Percentiles rank a stretch among this genome's conserved stretches.
These are phyloP conservation scores for Lepus oiostolus DNA, from an alignment of 2,797 vertebrate species.

Conservation along the genomic window DNA sequence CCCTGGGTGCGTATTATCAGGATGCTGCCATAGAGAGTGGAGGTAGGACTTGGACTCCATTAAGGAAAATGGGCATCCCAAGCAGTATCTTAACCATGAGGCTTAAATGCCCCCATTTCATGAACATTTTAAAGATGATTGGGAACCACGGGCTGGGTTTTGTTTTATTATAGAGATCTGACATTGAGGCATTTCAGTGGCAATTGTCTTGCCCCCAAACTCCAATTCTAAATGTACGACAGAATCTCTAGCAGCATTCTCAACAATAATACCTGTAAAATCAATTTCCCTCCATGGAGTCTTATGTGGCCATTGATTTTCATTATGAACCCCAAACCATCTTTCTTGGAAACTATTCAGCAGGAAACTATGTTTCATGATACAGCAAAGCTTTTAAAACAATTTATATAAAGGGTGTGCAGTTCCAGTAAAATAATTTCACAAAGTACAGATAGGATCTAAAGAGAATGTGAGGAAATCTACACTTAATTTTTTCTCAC, in stretches of 20 bases:
- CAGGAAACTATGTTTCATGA: conserved; percentile 24
- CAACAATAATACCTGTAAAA: background rate
- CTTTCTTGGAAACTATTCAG: conserved; percentile 16
- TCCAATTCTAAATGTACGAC: background rate
- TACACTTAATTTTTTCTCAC: background rate
- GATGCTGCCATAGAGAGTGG: no score
- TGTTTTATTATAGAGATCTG: background rate
- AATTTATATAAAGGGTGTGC: background rate
- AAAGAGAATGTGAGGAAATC: conserved; percentile 23
- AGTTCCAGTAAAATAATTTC: conserved; percentile 40
- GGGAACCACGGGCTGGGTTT: background rate
- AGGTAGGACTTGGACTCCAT: no score
- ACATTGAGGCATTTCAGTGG: background rate
- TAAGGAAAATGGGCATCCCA: no score
- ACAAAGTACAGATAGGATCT: conserved; percentile 19
- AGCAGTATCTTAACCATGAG: no score
- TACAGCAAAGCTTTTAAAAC: background rate
- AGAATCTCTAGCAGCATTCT: background rate
- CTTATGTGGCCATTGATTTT: background rate
- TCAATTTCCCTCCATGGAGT: background rate
- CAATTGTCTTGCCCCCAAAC: background rate
- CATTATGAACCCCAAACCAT: background rate
- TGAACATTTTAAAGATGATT: background rate
- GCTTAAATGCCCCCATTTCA: background rate
- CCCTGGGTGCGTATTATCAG: no score